Percentiles rank a stretch among this genome's conserved stretches.
Evolutionary conservation across 1,140 invertebrate species (phyloP).

Genomic region (Chironomus tepperi): DNA sequence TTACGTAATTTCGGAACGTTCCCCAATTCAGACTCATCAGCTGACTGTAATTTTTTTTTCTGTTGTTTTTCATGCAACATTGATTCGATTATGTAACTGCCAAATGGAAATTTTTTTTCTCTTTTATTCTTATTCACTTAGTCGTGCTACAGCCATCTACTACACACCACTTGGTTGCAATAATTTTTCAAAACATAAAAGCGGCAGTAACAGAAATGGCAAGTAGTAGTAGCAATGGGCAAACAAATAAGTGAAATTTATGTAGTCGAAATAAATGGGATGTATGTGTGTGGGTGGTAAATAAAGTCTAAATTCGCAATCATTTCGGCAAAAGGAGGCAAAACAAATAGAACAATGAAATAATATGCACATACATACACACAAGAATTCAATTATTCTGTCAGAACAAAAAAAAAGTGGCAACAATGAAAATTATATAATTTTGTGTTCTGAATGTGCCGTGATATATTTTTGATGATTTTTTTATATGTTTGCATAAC

Average conservation of each 20-base stretch:
- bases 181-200: neutral
- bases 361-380: neutral
- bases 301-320: no score
- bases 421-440: neutral
- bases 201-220: neutral
- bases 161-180: neutral
- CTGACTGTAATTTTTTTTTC: neutral
- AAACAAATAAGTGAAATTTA: neutral
- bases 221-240: neutral
- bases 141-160: no score
- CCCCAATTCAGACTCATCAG: neutral
- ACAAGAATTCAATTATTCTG: neutral
- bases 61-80: constrained; percentile 8
- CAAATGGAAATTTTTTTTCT: no score
- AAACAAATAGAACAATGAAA: no score
- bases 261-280: constrained; percentile 6
- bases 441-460: neutral
- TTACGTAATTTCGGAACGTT: no score
- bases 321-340: no score
- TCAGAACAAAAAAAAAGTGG: neutral
- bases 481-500: neutral
- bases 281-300: neutral
- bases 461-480: no score
- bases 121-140: no score
- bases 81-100: constrained; percentile 7